Conservation (phyloP, 2,113 vertebrate genomes). For the Podarcis raffonei region DNA sequence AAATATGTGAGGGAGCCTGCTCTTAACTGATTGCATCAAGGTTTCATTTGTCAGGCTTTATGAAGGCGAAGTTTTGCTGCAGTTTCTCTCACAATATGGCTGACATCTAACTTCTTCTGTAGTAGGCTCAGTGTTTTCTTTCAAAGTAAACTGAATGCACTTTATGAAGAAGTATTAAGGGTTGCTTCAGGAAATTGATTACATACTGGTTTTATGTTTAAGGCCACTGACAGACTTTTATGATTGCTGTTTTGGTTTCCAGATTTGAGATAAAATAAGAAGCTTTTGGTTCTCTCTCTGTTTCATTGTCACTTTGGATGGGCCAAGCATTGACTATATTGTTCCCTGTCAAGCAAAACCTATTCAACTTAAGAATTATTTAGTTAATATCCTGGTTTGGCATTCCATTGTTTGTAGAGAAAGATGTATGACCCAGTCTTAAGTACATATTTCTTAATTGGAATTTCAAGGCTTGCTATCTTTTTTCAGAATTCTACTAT, state of each 20-base stretch:
- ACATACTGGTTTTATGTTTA: not conserved
- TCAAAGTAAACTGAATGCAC: conserved; percentile 27
- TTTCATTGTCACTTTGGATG: conserved; percentile 11
- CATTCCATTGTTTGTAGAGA: not conserved
- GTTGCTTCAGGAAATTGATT: conserved; percentile 41
- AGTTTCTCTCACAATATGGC: conserved; percentile 66
- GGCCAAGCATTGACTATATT: not conserved
- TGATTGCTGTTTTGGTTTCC: conserved; percentile 6
- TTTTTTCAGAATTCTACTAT: not conserved
- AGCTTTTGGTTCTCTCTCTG: not conserved
- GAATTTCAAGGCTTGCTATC: conserved; percentile 24
- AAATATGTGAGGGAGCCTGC: conserved; percentile 5
- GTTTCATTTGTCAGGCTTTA: conserved; percentile 37
- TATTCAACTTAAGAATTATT: not conserved
- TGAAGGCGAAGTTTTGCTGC: conserved; percentile 46
- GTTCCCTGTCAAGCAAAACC: not conserved
- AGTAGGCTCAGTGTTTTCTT: conserved; percentile 31
- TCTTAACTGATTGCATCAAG: conserved; percentile 7
- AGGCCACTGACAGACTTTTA: not conserved
- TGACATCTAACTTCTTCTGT: conserved; percentile 47
- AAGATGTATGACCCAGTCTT: not conserved
- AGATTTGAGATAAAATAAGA: conserved; percentile 22
- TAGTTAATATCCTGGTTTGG: not conserved
- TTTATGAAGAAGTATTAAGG: conserved; percentile 30
- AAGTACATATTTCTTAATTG: conserved; percentile 4